Base-by-base conservation (phyloP, 2,113 vertebrate genomes). In the Laticauda colubrina region DNA sequence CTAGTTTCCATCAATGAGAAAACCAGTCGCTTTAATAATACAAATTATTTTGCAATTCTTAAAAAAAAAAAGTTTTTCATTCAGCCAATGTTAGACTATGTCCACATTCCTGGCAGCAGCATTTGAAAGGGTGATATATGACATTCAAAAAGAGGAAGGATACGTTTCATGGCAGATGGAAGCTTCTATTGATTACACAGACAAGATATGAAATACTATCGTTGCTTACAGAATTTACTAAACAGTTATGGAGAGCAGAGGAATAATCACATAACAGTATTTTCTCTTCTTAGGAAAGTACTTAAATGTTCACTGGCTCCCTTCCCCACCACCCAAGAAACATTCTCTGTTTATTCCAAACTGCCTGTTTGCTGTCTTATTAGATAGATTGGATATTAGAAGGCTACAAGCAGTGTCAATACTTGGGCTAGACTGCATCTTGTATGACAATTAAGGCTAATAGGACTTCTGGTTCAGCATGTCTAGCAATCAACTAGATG, bases 151-250 rank as follows among this genome's bases (percentile, higher is more conserved):
- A 91, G 96, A 96, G 94, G 96, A 93, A 95, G 89, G 96, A 96
- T 95, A 93, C 94, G 94, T 96, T 96, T 96, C 96, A 95, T 96
- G 97, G 96, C 8, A 81, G 95, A 95, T 97, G 96, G 95, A 96
- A 96, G 96, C 95, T 96, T 95, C 93, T 96, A 97, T 97, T 96
- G 97, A 97, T 97, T 95, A 93, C 89, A 93, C 94, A 95, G 95
- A 93, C 94, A 95, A 89, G 90, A 93, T 95, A 94, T 95, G 95
- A 97, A 96, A 96, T 96, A 96, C 23, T 87, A 88, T 69, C 10
- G 24, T 93, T 93, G 89, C 87, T 91, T 18, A 3, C 93, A 61
- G 21, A 94, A 94, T 51, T 91, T 91, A 81, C 93, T 0, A 1
- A 94, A 93, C 4, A 0, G 59, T 93, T 92, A 18, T 87, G 91